Base-by-base conservation (phyloP, 1,140 invertebrate species). In the Thereuonema tuberculata region DNA sequence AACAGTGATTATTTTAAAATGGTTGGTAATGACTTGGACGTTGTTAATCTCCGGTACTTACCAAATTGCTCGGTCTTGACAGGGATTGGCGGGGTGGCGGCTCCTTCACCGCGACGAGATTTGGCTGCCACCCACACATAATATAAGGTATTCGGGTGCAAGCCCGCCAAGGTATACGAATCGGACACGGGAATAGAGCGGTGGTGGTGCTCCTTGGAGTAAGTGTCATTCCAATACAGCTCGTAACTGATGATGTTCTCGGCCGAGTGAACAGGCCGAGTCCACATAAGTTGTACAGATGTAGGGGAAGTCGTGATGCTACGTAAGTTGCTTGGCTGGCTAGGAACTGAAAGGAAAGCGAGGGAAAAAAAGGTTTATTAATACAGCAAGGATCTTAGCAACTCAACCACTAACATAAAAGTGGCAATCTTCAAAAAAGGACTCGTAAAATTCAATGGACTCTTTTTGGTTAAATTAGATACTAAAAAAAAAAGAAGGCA, bases 151-250 rank as follows among this genome's bases (percentile, higher is more conserved):
- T 97, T 93, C 3, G 94, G 93, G 68, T 93, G 93, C 0, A 98
- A 79, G 29, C 85, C 85, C 54, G 82, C 85, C 59, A 98, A 75
- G 0, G 83, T 87, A 76, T 92, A 96, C 25, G 81, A 83, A 73
- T 93, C 86, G 3, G 81, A 80, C n/a, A 87, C 84, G 1, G 77
- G 74, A 65, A 93, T 88, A 64, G 85, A 81, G 64, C 84, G 70
- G 69, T 84, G 77, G 66, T 83, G 72, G 68, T 77, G 79, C 64
- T 81, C 81, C 77, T 89, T 87, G 12, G 88, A 86, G 67, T 90
- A 93, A 24, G 93, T 95, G 71, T 97, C 93, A 75, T 97, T 97
- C 88, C 90, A 97, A 69, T 96, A 97, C 1, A 98, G 78, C 76
- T 94, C 91, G 76, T 97, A 98, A 67, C 87, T 89, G 47, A 91